phyloP scores from a whole-genome alignment of 2,797 vertebrate genomes.

The Spinibarbus caldwelli region DNA sequence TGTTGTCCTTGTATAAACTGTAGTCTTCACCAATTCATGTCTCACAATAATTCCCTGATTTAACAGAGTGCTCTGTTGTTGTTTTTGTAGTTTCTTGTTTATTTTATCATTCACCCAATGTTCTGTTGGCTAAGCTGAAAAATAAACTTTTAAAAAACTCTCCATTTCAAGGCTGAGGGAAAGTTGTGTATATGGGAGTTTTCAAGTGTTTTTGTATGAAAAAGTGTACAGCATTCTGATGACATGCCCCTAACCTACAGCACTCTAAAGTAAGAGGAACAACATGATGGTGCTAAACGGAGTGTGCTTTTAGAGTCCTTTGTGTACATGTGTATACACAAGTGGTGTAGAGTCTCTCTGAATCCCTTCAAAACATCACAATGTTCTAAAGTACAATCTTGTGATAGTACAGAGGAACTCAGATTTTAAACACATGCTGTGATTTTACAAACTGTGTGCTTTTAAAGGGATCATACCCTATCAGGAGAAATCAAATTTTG shows the following conservation, averaged over 20 bases:
- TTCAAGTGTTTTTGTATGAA: constrained; percentile 57
- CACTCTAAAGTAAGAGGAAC: constrained; percentile 5
- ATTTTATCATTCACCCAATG: constrained; percentile 1
- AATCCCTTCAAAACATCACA: neutral
- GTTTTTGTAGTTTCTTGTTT: neutral
- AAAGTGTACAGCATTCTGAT: neutral
- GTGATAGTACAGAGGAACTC: neutral
- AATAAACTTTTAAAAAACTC: constrained; percentile 2
- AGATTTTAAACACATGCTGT: too few relatives aligned
- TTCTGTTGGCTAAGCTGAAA: constrained; percentile 13
- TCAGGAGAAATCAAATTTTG: neutral
- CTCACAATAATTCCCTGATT: constrained; percentile 15
- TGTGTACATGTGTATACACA: neutral
- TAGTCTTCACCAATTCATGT: neutral
- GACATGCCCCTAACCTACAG: constrained; percentile 4
- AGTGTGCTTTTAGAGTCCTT: constrained; percentile 2
- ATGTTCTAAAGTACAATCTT: neutral
- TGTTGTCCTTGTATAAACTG: neutral
- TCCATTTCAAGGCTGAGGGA: constrained; percentile 23
- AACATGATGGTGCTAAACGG: neutral
- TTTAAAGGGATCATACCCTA: neutral
- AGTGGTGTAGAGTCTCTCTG: neutral
- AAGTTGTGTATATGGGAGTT: constrained; percentile 50
- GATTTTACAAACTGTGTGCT: constrained; percentile 3
- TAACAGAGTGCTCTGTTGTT: neutral